Percentiles rank a stretch among this genome's conserved stretches.
Conservation (phyloP, 2,888 invertebrate species). For the Poecilobothrus nobilitatus region DNA sequence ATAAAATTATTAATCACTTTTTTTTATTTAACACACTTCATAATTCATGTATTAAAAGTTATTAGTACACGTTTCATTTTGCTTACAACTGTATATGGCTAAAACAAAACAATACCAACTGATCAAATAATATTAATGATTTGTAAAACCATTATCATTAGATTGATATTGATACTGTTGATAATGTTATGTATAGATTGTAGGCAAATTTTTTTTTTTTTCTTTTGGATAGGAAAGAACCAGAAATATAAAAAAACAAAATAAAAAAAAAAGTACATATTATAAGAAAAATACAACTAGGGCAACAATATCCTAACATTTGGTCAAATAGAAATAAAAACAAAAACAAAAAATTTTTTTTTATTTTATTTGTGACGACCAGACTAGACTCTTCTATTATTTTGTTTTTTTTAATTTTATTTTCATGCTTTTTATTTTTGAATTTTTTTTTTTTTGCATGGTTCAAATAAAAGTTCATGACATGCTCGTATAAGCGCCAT, state of each 20-base stretch:
- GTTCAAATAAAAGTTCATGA: not conserved
- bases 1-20: too few relatives aligned
- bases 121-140: not conserved
- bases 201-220: not conserved
- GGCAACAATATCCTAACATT: not conserved
- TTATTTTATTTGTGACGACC: not conserved
- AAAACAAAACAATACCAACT: not conserved
- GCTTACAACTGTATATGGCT: too few relatives aligned
- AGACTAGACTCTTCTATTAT: not conserved
- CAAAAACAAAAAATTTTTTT: not conserved
- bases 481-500: not conserved
- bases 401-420: not conserved
- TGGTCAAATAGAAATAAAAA: not conserved
- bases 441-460: not conserved
- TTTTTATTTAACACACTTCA: too few relatives aligned
- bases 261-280: not conserved
- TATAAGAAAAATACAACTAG: not conserved
- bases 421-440: not conserved
- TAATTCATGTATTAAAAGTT: too few relatives aligned
- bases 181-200: not conserved
- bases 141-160: not conserved
- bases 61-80: too few relatives aligned
- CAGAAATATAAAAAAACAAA: not conserved
- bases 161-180: not conserved
- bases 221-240: too few relatives aligned